These are phyloP conservation scores for Mesocentrotus franciscanus DNA, from an alignment of 53 echinoderm and acorn worm species.

Conservation along the genomic window DNA sequence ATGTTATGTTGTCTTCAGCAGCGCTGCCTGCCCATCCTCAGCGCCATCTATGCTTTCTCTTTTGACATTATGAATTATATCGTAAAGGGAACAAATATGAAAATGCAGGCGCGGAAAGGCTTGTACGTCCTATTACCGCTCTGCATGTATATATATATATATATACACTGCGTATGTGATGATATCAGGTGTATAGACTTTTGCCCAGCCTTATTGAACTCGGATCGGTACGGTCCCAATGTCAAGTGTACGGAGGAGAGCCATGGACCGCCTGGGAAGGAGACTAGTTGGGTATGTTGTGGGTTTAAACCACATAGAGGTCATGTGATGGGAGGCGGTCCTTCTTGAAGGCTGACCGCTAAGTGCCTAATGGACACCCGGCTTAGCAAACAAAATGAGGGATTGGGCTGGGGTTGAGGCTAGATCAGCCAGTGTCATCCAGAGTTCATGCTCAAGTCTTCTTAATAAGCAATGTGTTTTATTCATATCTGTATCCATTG, in stretches of 20 bases:
- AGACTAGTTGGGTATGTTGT: slow-evolving; percentile 13
- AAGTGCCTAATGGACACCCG: slow-evolving; percentile 37
- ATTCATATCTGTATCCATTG: slow-evolving; percentile 66
- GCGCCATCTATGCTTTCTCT: slow-evolving; percentile 32
- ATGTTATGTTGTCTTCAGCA: neutral
- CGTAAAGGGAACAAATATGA: slow-evolving; percentile 67
- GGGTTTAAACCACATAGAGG: neutral
- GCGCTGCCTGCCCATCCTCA: neutral
- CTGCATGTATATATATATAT: slow-evolving; percentile 35
- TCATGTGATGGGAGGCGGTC: slow-evolving; percentile 29
- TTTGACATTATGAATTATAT: slow-evolving; percentile 69
- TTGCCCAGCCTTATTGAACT: neutral
- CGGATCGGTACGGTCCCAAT: no score
- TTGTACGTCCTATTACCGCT: slow-evolving; percentile 52
- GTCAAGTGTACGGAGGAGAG: neutral
- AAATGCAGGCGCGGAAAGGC: slow-evolving; percentile 59
- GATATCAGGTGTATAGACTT: slow-evolving; percentile 24
- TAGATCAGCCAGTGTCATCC: slow-evolving; percentile 44
- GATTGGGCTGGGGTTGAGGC: slow-evolving; percentile 56
- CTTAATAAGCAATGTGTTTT: slow-evolving; percentile 70
- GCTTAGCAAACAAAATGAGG: slow-evolving; percentile 16
- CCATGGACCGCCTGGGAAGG: neutral
- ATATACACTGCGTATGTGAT: slow-evolving; percentile 24
- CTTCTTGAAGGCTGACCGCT: slow-evolving; percentile 40
- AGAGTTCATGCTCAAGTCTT: slow-evolving; percentile 41